Evolutionary conservation across 2,888 invertebrate species (phyloP).

Genomic region (Tetrapedia diversipes): DNA sequence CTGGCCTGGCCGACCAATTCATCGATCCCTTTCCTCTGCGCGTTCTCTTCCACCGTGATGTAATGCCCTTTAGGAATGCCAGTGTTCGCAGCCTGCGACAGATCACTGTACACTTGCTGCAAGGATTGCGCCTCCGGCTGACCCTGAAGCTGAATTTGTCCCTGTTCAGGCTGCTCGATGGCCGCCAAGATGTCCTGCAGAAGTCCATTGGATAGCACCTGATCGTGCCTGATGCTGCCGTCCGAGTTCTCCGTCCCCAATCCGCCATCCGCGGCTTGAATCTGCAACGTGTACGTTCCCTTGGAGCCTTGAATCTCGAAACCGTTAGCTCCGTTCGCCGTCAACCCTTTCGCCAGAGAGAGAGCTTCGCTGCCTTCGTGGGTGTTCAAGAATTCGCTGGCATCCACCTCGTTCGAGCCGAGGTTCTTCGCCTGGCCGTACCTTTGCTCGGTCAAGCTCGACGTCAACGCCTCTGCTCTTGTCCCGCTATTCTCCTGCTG

Average conservation of each 20-base stretch:
- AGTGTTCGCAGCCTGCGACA: constrained; percentile 52
- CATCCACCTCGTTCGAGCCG: constrained; percentile 72
- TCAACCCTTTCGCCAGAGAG: constrained; percentile 74
- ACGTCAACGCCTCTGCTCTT: constrained; percentile 73
- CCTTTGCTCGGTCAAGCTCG: constrained; percentile 73
- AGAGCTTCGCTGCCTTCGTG: constrained; percentile 76
- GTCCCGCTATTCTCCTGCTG: constrained; percentile 55
- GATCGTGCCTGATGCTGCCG: constrained; percentile 87
- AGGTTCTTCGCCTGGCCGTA: constrained; percentile 70
- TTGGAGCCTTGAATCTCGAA: constrained; percentile 84
- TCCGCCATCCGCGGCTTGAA: constrained; percentile 87
- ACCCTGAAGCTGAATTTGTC: constrained; percentile 73
- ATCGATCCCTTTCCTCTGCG: constrained; percentile 18
- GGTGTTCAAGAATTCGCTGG: constrained; percentile 73
- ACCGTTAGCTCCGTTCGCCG: constrained; percentile 72
- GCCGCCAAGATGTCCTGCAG: constrained; percentile 92
- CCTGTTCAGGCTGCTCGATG: constrained; percentile 88
- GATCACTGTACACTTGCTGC: constrained; percentile 69
- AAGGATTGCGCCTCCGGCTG: constrained; percentile 68
- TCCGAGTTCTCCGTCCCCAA: constrained; percentile 83
- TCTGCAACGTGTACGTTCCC: constrained; percentile 90
- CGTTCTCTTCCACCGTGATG: constrained; percentile 41
- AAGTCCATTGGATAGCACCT: constrained; percentile 90
- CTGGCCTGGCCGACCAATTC: constrained; percentile 33
- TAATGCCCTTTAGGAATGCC: constrained; percentile 50